Evolutionary conservation across 2,888 invertebrate species (phyloP).

Genomic region (Zaprionus obscuricornis): DNA sequence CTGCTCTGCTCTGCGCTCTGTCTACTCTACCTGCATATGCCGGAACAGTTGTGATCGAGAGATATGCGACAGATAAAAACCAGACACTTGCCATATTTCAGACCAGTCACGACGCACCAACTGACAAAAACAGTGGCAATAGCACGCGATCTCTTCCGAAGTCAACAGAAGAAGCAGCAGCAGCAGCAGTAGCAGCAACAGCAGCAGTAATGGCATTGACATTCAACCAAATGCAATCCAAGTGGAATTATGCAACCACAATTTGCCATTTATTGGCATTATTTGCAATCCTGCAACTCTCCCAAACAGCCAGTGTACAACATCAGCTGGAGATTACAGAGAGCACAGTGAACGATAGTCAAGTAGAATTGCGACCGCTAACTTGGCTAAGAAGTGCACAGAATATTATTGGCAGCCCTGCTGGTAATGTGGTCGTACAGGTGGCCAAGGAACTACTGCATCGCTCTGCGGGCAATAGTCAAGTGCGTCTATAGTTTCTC

Average conservation of each 20-base stretch:
- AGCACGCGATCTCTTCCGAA: constrained; percentile 63
- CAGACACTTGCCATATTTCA: constrained; percentile 34
- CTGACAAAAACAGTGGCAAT: constrained; percentile 22
- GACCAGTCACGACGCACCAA: constrained; percentile 66
- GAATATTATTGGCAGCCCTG: constrained; percentile 79
- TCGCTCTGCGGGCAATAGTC: constrained; percentile 88
- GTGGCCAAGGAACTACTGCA: constrained; percentile 88
- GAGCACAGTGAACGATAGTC: constrained; percentile 29
- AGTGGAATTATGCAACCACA: constrained; percentile 40
- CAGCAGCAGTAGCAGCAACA: neutral
- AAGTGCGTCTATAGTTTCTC: constrained; percentile 83
- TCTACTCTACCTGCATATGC: constrained; percentile 49
- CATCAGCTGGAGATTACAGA: constrained; percentile 19
- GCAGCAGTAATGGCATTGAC: neutral
- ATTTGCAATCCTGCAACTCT: constrained; percentile 7
- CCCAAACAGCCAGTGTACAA: constrained; percentile 46
- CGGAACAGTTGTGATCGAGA: constrained; percentile 51
- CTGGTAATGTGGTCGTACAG: constrained; percentile 82
- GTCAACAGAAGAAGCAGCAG: too few species aligned
- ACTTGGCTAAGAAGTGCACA: constrained; percentile 80
- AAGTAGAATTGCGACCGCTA: constrained; percentile 41
- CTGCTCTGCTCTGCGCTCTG: constrained; percentile 4
- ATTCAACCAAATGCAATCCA: constrained; percentile 40
- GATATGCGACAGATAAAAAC: constrained; percentile 68
- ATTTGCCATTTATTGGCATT: constrained; percentile 19